Evolutionary conservation across 2,113 vertebrate species (phyloP).

Genomic region (Puntigrus tetrazona): DNA sequence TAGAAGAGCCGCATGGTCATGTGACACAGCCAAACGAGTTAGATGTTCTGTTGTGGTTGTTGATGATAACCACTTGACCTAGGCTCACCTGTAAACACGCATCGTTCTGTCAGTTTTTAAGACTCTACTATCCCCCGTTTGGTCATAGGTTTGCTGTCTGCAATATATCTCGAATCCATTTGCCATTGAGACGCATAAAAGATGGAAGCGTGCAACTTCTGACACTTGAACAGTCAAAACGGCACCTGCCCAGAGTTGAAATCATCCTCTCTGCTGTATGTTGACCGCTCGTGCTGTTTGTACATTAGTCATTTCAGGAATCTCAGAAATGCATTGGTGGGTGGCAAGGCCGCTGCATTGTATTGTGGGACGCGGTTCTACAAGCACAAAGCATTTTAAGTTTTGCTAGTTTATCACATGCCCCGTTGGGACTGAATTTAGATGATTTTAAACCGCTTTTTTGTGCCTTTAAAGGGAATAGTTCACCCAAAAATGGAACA

Average conservation of each 20-base stretch:
- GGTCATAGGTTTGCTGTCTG: background rate
- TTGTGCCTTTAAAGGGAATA: background rate
- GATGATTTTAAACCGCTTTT: background rate
- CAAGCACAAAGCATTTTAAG: background rate
- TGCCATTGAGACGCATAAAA: background rate
- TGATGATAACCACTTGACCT: background rate
- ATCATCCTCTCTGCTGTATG: conserved; percentile 1
- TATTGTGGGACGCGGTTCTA: conserved; percentile 47
- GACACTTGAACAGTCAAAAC: background rate
- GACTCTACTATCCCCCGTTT: background rate
- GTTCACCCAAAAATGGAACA: background rate
- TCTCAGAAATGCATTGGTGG: conserved; percentile 61
- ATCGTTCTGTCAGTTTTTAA: background rate
- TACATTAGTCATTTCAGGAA: conserved; percentile 69
- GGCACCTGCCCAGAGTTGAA: background rate
- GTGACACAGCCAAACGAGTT: background rate
- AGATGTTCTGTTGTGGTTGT: background rate
- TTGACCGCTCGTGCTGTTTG: conserved; percentile 57
- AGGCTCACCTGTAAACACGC: background rate
- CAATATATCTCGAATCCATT: background rate
- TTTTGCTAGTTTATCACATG: background rate
- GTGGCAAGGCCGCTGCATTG: conserved; percentile 37
- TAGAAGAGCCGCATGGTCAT: background rate
- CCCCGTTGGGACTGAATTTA: background rate
- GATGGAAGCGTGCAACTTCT: background rate